Evolutionary conservation across 2,888 invertebrate species (phyloP), one percentile per base, ranked within the genome.

Genomic region (Eupithecia inturbata): DNA sequence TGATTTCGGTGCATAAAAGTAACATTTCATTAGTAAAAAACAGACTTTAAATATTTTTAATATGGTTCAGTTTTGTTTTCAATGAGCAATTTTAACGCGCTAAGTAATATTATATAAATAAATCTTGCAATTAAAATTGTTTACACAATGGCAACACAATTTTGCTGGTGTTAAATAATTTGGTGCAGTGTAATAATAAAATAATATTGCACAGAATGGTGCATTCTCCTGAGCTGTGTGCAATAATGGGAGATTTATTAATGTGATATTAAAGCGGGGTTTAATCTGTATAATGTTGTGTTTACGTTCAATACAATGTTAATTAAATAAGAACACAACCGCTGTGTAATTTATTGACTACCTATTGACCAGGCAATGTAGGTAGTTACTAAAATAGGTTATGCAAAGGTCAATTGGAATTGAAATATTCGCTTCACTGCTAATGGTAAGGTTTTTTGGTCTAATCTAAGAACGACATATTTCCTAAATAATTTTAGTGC

Each of bases 211-310:
- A 31, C 62, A 45, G 22, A 66, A 66, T 66, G 1, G 22, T 66
- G 68, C 63, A 68, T 33, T 45, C 49, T 68, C 19, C 14, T 68
- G 71, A n/a, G 31, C 26, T 45, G 62, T 45, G 31, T 26, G 68
- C 41, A 57, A 57, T 72, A 68, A 69, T 57, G 39, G 22, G 39
- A 73, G 72, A 69, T 73, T 69, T 73, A 73, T 73, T 69, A 41
- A 16, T 1, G 14, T 63, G 26, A 22, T 36, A 67, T 66, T 39
- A 16, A 36, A 57, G 31, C 39, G 19, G 36, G 57, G 12, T 57
- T 57, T 57, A 53, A 57, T 57, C 22, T 57, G 26, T 57, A 57
- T 57, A 57, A 60, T 62, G 67, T 22, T 53, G 57, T 57, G 57
- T 57, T 57, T 26, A 57, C 22, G 57, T 60, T 45, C 9, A 31